These are phyloP conservation scores for Conus betulinus DNA, from an alignment of 1,140 invertebrate species.

Conservation along the genomic window DNA sequence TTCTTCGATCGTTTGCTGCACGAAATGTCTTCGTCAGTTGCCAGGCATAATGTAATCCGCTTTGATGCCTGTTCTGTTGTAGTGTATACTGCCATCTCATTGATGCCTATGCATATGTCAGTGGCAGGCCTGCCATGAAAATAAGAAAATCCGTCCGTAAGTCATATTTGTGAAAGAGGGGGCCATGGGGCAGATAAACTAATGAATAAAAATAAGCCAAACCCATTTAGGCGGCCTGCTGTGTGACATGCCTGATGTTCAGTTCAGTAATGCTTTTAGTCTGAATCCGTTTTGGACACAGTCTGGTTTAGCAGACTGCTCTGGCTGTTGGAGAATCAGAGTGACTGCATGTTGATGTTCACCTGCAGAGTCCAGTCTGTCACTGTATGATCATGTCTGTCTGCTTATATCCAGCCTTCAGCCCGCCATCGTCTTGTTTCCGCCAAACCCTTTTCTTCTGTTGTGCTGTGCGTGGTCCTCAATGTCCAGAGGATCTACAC, in stretches of 20 bases:
- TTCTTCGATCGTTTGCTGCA: slow-evolving; percentile 22
- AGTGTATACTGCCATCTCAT: background rate
- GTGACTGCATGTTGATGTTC: slow-evolving; percentile 23
- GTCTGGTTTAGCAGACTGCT: background rate
- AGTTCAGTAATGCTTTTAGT: background rate
- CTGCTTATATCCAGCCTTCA: slow-evolving; percentile 20
- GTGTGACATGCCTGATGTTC: background rate
- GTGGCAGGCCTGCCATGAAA: background rate
- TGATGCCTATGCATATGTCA: slow-evolving; percentile 13
- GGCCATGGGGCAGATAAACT: background rate
- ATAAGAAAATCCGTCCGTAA: background rate
- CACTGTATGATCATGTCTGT: background rate
- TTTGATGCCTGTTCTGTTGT: slow-evolving; percentile 25
- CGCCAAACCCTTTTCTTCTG: background rate
- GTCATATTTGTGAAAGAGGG: too few species aligned
- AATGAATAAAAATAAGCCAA: background rate
- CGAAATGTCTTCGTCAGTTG: background rate
- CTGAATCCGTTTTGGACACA: background rate
- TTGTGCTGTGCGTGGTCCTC: background rate
- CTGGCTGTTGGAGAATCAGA: background rate
- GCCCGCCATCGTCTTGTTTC: slow-evolving; percentile 10
- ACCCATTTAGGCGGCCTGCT: background rate
- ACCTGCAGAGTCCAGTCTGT: background rate
- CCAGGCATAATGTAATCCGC: background rate
- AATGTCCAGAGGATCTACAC: background rate